Base-by-base conservation (phyloP, 2,797 vertebrate genomes). In the Rhinella marina region DNA sequence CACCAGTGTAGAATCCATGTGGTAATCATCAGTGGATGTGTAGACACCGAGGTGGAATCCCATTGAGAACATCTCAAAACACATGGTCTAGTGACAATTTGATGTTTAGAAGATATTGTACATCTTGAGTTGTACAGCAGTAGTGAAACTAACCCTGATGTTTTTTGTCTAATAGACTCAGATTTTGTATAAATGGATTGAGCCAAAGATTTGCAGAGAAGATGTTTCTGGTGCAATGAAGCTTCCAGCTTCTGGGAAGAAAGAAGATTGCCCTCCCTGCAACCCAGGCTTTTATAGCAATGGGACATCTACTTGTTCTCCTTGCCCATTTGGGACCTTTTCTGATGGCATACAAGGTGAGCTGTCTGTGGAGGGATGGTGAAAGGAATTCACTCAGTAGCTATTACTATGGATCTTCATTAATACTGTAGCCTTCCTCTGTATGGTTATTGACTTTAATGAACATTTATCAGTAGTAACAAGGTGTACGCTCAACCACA, bases 271-370 rank as follows among this genome's bases (percentile, higher is more conserved):
- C 86, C 98, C 98, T 0, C 98, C 98, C 9, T 99, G 98, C 91
- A 99, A 99, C 91, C 97, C 98, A 1, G 98, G 98, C 82, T 99
- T 98, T 94, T 98, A 97, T 92, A 99, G 96, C 94, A 97, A 97
- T 0, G 96, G 96, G 84, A 97, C 96, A 0, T 96, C 97, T 84
- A 96, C 95, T 90, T 99, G 98, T 91, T 94, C 95, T 23, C 96
- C 97, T 50, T 99, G 98, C 79, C 96, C 96, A 54, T 88, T 92
- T 8, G 97, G 97, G 90, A 97, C 94, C 0, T 97, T 94, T 92
- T 99, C 98, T 0, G 96, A 99, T 87, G 98, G 98, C 86, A 96
- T 93, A 41, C 92, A 93, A 66, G 95, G 95, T 95, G 93, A 2
- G 91, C 90, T 48, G 3, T 29, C 23, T 61, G 32, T 41, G 48